Percentiles rank a stretch among this genome's conserved stretches.
Evolutionary conservation across 2,113 vertebrate species (phyloP).

Genomic region (Camarhynchus parvulus): DNA sequence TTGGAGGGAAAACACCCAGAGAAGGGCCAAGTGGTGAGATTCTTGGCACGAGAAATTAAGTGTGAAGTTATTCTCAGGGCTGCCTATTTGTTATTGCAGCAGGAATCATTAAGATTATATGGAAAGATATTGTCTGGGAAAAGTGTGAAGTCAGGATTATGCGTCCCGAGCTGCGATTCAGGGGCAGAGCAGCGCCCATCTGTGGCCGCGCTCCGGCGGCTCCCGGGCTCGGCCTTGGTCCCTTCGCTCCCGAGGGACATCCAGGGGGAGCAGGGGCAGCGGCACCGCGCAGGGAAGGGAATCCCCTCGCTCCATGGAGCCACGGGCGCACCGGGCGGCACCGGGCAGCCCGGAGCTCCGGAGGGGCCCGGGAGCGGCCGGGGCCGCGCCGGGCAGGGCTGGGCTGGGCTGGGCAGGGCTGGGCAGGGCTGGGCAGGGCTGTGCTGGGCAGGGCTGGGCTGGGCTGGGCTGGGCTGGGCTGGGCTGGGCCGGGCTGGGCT

Average conservation of each 20-base stretch:
- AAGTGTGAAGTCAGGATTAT: conserved; percentile 33
- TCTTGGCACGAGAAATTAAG: conserved; percentile 68
- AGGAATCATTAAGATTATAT: conserved; percentile 60
- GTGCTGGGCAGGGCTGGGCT: no score
- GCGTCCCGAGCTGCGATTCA: not conserved
- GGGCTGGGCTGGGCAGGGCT: not conserved
- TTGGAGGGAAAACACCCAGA: conserved; percentile 83
- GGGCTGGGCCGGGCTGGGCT: no score
- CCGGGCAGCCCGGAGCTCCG: fast-evolving
- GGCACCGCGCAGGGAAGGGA: not conserved
- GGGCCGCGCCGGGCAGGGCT: fast-evolving
- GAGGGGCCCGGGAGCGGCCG: not conserved
- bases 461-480: no score
- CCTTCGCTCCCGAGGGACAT: not conserved
- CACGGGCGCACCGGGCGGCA: fast-evolving
- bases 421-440: not conserved
- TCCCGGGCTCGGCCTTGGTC: not conserved
- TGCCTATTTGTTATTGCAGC: conserved; percentile 62
- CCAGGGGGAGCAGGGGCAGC: not conserved
- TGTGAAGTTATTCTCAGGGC: conserved; percentile 65
- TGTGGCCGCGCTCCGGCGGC: not conserved
- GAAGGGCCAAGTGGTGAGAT: conserved; percentile 75
- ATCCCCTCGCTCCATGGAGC: not conserved
- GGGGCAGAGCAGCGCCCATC: not conserved
- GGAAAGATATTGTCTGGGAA: conserved; percentile 58